Evolutionary conservation across 2,888 invertebrate genomes (phyloP).

Genomic region (Morpho deidamia): DNA sequence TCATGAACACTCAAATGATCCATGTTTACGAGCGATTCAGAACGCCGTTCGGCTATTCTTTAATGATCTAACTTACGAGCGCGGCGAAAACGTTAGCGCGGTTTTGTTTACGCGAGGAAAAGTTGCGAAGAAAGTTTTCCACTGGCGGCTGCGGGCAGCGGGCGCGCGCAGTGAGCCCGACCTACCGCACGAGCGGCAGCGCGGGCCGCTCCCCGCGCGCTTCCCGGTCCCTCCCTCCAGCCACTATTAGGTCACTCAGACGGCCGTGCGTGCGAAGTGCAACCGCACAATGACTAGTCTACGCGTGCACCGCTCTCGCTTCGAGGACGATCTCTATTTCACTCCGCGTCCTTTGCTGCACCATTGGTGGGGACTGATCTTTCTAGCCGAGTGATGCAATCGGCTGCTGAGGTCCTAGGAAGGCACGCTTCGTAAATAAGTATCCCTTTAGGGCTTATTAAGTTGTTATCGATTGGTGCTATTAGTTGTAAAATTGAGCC

Average conservation of each 20-base stretch:
- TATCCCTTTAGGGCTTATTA: constrained; percentile 43
- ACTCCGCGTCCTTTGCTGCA: constrained; percentile 74
- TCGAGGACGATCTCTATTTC: constrained; percentile 79
- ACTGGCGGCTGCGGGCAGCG: constrained; percentile 56
- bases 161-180: constrained; percentile 74
- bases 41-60: constrained; percentile 9
- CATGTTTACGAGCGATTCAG: background rate
- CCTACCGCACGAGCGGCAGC: constrained; percentile 70
- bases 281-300: constrained; percentile 75
- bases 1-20: constrained; percentile 9
- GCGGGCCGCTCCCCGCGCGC: constrained; percentile 61
- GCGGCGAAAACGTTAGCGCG: constrained; percentile 52
- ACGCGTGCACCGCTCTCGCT: constrained; percentile 77
- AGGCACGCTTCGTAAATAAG: constrained; percentile 52
- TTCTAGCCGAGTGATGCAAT: constrained; percentile 74
- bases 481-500: background rate
- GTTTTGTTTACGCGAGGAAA: constrained; percentile 71
- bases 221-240: constrained; percentile 77
- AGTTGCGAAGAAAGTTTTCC: constrained; percentile 76
- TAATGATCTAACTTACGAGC: constrained; percentile 25
- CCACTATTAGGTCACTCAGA: constrained; percentile 75
- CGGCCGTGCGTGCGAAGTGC: constrained; percentile 74
- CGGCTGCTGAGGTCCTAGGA: constrained; percentile 53
- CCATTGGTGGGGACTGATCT: constrained; percentile 76
- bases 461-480: constrained; percentile 20